Evolutionary conservation across 2,888 invertebrate species (phyloP).

Genomic region (Spilosoma lubricipeda): DNA sequence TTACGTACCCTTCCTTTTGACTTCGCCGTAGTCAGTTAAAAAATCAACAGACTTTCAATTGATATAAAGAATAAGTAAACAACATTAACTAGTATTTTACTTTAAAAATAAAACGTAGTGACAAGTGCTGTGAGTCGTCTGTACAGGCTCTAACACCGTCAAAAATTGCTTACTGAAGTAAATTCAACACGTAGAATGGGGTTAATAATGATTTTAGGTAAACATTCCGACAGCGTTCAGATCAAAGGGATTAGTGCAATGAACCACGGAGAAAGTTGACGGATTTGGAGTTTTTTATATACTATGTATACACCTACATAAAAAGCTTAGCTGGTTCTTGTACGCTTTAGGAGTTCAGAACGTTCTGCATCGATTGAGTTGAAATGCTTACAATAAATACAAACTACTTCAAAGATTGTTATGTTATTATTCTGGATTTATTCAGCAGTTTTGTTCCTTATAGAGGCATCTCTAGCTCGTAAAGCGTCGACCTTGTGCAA

Average conservation of each 20-base stretch:
- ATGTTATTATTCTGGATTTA: too few relatives aligned
- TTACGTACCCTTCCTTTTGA: too few relatives aligned
- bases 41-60: too few relatives aligned
- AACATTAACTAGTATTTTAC: too few relatives aligned
- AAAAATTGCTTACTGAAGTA: conserved; percentile 47
- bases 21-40: too few relatives aligned
- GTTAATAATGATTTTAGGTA: conserved; percentile 51
- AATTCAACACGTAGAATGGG: conserved; percentile 28
- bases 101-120: neutral
- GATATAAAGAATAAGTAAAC: too few relatives aligned
- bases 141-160: neutral
- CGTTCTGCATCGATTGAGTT: too few relatives aligned
- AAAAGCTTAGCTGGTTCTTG: neutral
- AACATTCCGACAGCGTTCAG: conserved; percentile 42
- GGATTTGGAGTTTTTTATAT: conserved; percentile 2
- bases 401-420: too few relatives aligned
- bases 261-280: conserved; percentile 22
- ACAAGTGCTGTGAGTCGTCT: neutral
- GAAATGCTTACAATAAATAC: too few relatives aligned
- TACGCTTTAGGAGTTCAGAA: neutral
- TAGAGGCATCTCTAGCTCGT: too few relatives aligned
- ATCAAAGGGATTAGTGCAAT: conserved; percentile 58
- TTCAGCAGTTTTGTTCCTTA: too few relatives aligned
- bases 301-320: neutral
- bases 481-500: too few relatives aligned